Base-by-base conservation (phyloP, 1,140 invertebrate genomes). In the Bacillus rossius region DNA sequence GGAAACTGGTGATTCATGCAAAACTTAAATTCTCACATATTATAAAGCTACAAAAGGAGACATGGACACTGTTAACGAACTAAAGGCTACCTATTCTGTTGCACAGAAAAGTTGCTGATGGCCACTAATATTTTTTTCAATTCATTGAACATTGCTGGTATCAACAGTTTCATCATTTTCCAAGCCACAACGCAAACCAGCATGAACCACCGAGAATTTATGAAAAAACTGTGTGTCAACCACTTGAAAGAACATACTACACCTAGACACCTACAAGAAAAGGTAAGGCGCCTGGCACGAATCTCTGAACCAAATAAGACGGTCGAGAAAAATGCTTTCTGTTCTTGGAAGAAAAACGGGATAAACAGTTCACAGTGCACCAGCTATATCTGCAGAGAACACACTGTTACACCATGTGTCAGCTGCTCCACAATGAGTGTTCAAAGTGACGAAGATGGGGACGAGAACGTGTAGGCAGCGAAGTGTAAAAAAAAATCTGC, bases 11-110 rank as follows among this genome's bases (percentile, higher is more conserved):
- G 29, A 41, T 19, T 7, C 59, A 38, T 48, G 62, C 23, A 74
- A 74, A 61, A 71, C 73, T 34, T 66, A 69, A 41, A 69, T 75
- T 14, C 67, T 75, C 19, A 64, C 57, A 8, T 65, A 60, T 59
- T 75, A 77, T 55, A 74, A 75, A 55, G 14, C 47, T 13, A 74
- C 72, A 8, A 77, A 76, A 66, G 66, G 65, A 41, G 71, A 67
- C 13, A 73, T 77, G 10, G 73, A 75, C 61, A 63, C 64, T 14
- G 64, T 71, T n/a, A 70, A 75, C 58, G 57, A 72, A 59, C 60
- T 71, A 50, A 63, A 57, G 52, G 56, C 59, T 1, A 49, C 26
- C 5, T 70, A 67, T 53, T 64, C 56, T 37, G 48, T 47, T 29
- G 20, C 43, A n/a, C 23, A 68, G 38, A 63, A 55, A 22, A 68